These are phyloP conservation scores for Eupithecia inturbata DNA, from an alignment of 2,888 invertebrate genomes.

Conservation along the genomic window DNA sequence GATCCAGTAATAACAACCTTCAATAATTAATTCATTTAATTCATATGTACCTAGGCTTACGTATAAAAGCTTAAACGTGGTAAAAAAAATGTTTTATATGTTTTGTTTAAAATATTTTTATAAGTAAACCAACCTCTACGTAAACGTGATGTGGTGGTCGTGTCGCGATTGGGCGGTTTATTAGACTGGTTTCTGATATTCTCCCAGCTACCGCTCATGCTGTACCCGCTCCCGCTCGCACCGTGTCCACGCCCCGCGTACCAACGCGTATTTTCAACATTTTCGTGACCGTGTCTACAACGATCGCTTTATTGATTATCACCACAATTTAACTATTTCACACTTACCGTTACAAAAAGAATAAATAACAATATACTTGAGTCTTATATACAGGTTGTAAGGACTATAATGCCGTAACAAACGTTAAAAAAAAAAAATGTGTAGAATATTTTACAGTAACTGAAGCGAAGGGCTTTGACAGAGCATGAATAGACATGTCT, in stretches of 20 bases:
- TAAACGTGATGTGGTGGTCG: background rate
- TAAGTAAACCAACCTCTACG: background rate
- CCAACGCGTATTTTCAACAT: constrained; percentile 64
- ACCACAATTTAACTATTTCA: constrained; percentile 59
- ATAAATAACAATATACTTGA: constrained; percentile 48
- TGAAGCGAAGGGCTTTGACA: background rate
- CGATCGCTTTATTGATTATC: constrained; percentile 82
- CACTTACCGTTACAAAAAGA: constrained; percentile 62
- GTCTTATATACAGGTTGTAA: background rate
- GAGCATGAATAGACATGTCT: constrained; percentile 1
- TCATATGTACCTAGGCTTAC: too few species aligned
- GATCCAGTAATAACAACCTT: too few species aligned
- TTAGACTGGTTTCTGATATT: background rate
- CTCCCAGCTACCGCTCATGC: constrained; percentile 48
- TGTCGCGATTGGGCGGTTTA: background rate
- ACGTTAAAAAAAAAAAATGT: background rate
- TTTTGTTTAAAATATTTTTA: background rate
- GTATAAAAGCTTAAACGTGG: background rate
- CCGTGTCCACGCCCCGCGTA: constrained; percentile 59
- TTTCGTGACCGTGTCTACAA: constrained; percentile 79
- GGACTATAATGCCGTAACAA: constrained; percentile 13
- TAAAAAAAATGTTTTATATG: too few species aligned
- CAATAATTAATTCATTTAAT: too few species aligned
- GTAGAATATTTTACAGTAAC: constrained; percentile 3
- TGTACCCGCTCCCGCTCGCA: constrained; percentile 26